Conservation (phyloP, 2,797 vertebrate genomes). For the Falco concolor region DNA sequence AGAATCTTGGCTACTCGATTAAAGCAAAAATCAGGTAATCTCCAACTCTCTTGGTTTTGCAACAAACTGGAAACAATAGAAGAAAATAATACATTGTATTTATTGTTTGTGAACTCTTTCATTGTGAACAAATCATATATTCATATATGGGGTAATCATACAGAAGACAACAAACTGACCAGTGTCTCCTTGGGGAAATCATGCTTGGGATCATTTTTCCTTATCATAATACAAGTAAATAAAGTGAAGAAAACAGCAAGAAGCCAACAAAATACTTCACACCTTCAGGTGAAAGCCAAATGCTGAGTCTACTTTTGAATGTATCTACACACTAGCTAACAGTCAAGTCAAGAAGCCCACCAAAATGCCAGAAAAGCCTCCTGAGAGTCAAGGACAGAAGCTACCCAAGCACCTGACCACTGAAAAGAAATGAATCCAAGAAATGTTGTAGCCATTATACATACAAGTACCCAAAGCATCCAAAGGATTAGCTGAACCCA, state of each 20-base stretch:
- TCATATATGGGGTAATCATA: background rate
- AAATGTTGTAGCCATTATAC: background rate
- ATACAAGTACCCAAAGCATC: background rate
- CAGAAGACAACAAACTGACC: background rate
- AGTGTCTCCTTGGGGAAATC: background rate
- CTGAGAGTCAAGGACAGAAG: background rate
- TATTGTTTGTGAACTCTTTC: background rate
- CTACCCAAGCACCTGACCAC: background rate
- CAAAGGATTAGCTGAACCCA: background rate
- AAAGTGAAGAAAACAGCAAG: background rate
- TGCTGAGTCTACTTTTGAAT: background rate
- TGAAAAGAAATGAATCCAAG: background rate
- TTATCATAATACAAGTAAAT: background rate
- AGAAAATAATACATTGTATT: background rate
- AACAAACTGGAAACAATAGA: background rate
- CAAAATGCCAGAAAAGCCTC: background rate
- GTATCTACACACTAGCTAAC: background rate
- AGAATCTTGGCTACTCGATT: background rate
- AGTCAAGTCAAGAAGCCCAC: background rate
- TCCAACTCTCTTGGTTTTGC: background rate
- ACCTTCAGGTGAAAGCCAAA: background rate
- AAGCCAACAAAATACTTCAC: background rate
- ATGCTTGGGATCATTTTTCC: background rate
- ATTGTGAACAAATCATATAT: background rate
- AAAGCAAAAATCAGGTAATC: background rate